Evolutionary conservation across 2,113 vertebrate species (phyloP).

Genomic region (Sialia sialis): DNA sequence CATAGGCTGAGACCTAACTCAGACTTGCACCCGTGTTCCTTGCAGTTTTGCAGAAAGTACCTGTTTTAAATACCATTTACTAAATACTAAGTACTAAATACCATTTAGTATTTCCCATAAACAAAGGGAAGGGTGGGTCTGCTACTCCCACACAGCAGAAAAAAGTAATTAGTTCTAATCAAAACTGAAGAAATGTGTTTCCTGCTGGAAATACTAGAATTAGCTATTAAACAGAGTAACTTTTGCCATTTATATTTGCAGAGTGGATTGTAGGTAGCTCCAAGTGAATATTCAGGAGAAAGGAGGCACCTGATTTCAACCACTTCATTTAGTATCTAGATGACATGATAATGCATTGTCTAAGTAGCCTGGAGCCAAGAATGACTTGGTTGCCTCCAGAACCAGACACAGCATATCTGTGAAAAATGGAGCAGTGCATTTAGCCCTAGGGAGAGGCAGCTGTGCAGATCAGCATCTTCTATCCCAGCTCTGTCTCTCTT

Average conservation of each 20-base stretch:
- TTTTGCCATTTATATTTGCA: background rate
- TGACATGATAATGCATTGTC: rapidly evolving
- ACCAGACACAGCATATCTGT: background rate
- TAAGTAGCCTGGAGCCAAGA: background rate
- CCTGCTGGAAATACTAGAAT: background rate
- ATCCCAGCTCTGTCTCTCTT: background rate
- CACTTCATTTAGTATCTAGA: background rate
- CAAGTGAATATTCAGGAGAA: background rate
- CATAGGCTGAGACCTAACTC: background rate
- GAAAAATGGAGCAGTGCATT: background rate
- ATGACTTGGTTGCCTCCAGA: background rate
- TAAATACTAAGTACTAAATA: no score
- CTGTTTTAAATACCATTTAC: background rate
- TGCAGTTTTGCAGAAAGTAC: background rate
- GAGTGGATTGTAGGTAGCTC: background rate
- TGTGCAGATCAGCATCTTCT: background rate
- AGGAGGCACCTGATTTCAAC: background rate
- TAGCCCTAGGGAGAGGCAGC: background rate
- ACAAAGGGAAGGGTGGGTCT: background rate
- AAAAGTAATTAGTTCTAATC: background rate
- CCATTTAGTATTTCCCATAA: background rate
- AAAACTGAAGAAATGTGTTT: background rate
- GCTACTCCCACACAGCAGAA: background rate
- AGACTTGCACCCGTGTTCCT: background rate
- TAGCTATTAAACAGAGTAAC: background rate